Base-by-base conservation (phyloP, 2,113 vertebrate species). In the Melospiza melodia region DNA sequence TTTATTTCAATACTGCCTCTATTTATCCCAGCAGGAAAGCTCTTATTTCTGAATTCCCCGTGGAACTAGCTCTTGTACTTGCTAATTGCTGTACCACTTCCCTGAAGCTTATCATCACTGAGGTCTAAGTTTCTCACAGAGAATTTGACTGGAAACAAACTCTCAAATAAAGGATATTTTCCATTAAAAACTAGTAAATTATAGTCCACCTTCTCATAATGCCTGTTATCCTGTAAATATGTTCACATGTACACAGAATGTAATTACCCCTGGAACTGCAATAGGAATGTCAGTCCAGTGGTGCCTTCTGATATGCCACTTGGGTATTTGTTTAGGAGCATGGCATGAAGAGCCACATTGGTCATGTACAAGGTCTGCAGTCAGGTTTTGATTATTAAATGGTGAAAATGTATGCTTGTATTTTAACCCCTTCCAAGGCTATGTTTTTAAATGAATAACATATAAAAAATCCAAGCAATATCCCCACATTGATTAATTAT, bases 1-100 rank as follows among this genome's bases (percentile, higher is more conserved):
- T 94, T 94, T 6, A 85, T 96, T 97, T 97, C 63, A 67, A 46
- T 83, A 54, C 52, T 89, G 62, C 67, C 27, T 30, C 71, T 90
- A 55, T 95, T 96, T 96, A 90, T 94, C 91, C 69, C 93, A 91
- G 84, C 84, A 93, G 95, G 96, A 85, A 94, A 90, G 55, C 84
- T 92, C 81, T 96, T 95, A 89, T 74, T 94, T 94, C 95, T 90
- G 67, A 95, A 94, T 92, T 94, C 93, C 85, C 91, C 11, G 7
- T 74, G 85, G 92, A 97, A 93, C 89, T 57, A 67, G 48, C 66
- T 93, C 62, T 97, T 95, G 89, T 91, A 65, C 73, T 95, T 94
- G 69, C 92, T 96, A 97, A 97, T 97, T 97, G 87, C 87, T 84
- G 33, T 89, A 68, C 66, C 43, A 59, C 72, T 95, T 95, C 63